Conservation (phyloP, 2,113 vertebrate genomes). For the Capreolus pygargus region DNA sequence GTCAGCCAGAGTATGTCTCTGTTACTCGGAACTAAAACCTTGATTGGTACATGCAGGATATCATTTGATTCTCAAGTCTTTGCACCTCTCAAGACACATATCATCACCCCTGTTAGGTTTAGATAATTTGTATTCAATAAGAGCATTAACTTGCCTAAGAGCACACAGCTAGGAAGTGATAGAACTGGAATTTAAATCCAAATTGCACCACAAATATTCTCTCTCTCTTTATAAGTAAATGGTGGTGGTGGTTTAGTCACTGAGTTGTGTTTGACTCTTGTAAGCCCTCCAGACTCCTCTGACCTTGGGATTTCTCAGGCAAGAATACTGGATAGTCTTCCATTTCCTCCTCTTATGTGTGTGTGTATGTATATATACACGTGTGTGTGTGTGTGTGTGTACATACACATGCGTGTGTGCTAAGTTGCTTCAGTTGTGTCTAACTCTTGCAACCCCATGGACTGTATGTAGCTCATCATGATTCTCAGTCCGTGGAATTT, state of each 20-base stretch:
- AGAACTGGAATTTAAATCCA: neutral
- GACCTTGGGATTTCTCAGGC: neutral
- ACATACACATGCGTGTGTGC: neutral
- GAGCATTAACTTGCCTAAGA: slow-evolving; percentile 10
- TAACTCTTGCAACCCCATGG: neutral
- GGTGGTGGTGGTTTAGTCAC: neutral
- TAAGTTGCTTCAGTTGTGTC: neutral
- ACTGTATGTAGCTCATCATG: neutral
- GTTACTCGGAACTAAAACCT: neutral
- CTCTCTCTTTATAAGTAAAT: neutral
- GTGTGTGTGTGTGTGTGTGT: neutral
- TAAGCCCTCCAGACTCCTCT: neutral
- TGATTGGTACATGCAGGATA: neutral
- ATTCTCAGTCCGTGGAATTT: neutral
- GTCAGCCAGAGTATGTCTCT: neutral
- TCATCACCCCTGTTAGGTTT: neutral
- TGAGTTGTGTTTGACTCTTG: neutral
- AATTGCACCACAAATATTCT: neutral
- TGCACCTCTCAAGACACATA: neutral
- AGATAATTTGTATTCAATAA: neutral
- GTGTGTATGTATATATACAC: neutral
- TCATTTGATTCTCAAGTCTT: slow-evolving; percentile 31
- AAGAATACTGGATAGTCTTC: neutral
- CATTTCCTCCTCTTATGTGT: neutral
- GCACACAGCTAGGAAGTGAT: neutral